A percentile compares a stretch with the other conserved stretches of the same genome.
Conservation (phyloP, 1,140 invertebrate genomes). For the Zaprionus taronus region DNA sequence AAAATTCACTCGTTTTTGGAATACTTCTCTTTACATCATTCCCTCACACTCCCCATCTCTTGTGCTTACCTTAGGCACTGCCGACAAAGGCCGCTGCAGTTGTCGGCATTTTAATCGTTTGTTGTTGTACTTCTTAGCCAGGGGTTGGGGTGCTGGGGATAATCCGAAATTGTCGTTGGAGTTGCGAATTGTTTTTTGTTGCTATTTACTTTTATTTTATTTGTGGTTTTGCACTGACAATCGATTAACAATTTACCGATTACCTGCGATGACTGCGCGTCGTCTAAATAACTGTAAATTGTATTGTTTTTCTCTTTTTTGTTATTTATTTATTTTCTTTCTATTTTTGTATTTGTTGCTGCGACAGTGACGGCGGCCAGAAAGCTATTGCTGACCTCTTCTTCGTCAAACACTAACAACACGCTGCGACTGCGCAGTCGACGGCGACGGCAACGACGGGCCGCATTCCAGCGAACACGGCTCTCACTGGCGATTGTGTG, state of each 20-base stretch:
- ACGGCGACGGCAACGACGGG: constrained; percentile 48
- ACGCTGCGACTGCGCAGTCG: constrained; percentile 74
- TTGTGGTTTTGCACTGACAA: constrained; percentile 49
- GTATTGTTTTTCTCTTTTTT: constrained; percentile 60
- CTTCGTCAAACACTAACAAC: constrained; percentile 63
- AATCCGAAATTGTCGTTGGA: constrained; percentile 61
- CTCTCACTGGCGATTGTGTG: constrained; percentile 44
- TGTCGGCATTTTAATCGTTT: constrained; percentile 52
- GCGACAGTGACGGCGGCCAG: constrained; percentile 27
- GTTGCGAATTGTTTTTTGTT: constrained; percentile 34
- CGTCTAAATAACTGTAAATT: constrained; percentile 66
- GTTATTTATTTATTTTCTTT: constrained; percentile 52
- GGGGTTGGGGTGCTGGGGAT: constrained; percentile 37
- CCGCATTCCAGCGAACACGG: constrained; percentile 70
- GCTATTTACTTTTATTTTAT: constrained; percentile 27
- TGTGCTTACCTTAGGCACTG: constrained; percentile 73
- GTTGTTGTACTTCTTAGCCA: constrained; percentile 25
- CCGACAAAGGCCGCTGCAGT: constrained; percentile 59
- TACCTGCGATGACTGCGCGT: constrained; percentile 44
- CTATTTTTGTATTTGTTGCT: constrained; percentile 39
- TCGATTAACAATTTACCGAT: constrained; percentile 49
- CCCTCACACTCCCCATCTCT: background rate
- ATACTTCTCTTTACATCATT: background rate
- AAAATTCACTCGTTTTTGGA: constrained; percentile 28
- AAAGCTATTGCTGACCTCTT: constrained; percentile 67